Conservation (phyloP, 2,113 vertebrate genomes). For the Pantherophis guttatus region DNA sequence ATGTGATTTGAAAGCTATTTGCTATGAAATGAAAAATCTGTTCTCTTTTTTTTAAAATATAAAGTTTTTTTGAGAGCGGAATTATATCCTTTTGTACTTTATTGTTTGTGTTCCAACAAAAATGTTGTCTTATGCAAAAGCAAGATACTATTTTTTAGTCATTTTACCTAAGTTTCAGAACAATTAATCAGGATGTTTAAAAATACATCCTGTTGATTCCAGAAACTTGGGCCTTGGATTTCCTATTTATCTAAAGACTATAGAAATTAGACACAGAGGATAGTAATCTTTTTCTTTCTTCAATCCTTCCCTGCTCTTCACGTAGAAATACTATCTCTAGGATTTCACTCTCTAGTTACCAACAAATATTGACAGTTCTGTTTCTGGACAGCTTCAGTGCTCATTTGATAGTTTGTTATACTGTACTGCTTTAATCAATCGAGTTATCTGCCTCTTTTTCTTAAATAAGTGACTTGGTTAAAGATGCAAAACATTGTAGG, state of each 20-base stretch:
- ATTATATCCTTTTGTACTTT: neutral
- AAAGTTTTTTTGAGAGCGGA: neutral
- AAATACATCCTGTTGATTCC: neutral
- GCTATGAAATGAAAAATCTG: neutral
- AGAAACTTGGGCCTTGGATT: neutral
- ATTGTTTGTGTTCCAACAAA: neutral
- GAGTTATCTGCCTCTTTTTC: neutral
- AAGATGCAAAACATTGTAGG: neutral
- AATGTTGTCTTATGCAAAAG: neutral
- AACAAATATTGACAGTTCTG: neutral
- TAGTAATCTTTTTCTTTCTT: neutral
- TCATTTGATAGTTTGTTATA: neutral
- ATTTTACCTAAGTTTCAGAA: neutral
- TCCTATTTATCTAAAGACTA: neutral
- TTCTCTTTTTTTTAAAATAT: neutral
- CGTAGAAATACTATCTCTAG: neutral
- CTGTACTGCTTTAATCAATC: neutral
- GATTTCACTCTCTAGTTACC: neutral
- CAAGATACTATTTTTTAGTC: neutral
- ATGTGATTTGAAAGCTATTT: neutral
- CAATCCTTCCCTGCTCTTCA: neutral
- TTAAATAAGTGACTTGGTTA: neutral
- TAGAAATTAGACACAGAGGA: neutral
- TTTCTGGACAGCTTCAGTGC: neutral
- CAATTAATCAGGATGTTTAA: neutral